Conservation (phyloP, 2,113 vertebrate genomes). For the Lontra canadensis region DNA sequence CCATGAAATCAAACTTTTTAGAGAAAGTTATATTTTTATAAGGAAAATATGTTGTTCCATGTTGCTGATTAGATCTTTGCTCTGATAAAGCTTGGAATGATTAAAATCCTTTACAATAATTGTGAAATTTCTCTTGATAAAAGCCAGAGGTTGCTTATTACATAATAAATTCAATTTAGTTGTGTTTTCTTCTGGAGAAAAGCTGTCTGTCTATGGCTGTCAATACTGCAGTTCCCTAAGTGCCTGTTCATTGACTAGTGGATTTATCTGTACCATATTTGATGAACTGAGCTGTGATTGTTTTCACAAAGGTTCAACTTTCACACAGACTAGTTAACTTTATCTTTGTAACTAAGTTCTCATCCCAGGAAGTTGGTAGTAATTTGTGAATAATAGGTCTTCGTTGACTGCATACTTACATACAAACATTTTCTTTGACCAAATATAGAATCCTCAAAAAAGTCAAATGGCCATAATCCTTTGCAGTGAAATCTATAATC, state of each 20-base stretch:
- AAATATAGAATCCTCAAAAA: neutral
- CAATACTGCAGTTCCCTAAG: neutral
- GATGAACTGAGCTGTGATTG: neutral
- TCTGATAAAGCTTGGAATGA: slow-evolving; percentile 15
- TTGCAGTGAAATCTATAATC: slow-evolving; percentile 1
- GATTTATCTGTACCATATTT: neutral
- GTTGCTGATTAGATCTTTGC: neutral
- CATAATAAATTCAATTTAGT: neutral
- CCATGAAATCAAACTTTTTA: slow-evolving; percentile 35
- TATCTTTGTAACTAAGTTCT: neutral
- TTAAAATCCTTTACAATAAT: slow-evolving; percentile 31
- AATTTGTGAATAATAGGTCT: neutral
- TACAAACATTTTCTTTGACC: neutral
- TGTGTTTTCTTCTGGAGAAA: neutral
- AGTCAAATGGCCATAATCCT: slow-evolving; percentile 21
- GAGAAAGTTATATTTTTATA: slow-evolving; percentile 33
- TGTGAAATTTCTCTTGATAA: neutral
- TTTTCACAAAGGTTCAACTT: neutral
- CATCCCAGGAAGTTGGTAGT: neutral
- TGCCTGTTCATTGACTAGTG: neutral
- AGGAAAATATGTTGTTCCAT: neutral
- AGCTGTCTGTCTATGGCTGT: neutral
- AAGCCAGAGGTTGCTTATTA: neutral
- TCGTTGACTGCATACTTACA: neutral
- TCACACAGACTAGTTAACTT: neutral